Percentiles rank a stretch among this genome's conserved stretches.
These are phyloP conservation scores for Aplysina aerophoba DNA, from an alignment of 37 sponge, comb jelly and placozoan species.

Conservation along the genomic window DNA sequence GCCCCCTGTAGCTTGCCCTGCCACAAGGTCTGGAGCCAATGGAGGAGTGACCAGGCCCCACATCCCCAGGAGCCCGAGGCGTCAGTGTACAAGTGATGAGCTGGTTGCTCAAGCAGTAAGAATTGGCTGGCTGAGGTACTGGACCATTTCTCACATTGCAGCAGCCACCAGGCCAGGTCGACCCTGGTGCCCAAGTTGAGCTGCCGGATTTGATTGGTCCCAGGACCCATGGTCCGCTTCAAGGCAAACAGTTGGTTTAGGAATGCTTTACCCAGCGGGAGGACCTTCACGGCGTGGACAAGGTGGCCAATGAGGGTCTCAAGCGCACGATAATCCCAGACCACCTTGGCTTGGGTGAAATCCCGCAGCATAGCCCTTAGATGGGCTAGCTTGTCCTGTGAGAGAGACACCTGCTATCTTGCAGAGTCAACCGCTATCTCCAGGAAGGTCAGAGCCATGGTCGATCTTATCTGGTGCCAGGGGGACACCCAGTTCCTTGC, in stretches of 20 bases:
- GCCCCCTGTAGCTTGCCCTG: neutral
- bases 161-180: conserved; percentile 5
- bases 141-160: neutral
- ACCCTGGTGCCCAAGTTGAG: neutral
- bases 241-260: conserved; percentile 7
- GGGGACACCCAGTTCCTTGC: too few species aligned
- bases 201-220: neutral
- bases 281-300: conserved; percentile 29
- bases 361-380: neutral
- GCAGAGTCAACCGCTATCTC: neutral
- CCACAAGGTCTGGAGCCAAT: conserved; percentile 27
- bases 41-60: conserved; percentile 10
- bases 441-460: too few species aligned
- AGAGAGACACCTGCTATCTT: neutral
- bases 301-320: conserved; percentile 21
- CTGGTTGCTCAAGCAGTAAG: neutral
- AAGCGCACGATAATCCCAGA: conserved; percentile 3
- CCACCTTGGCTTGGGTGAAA: neutral
- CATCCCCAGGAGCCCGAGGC: conserved; percentile 35
- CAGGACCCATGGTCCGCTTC: neutral
- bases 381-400: neutral
- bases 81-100: conserved; percentile 2
- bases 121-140: neutral
- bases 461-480: too few species aligned
- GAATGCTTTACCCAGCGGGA: conserved; percentile 35